Percentiles rank a stretch among this genome's conserved stretches.
These are phyloP conservation scores for Oxystoma pomonae DNA, from an alignment of 2,888 invertebrate genomes.

Conservation along the genomic window DNA sequence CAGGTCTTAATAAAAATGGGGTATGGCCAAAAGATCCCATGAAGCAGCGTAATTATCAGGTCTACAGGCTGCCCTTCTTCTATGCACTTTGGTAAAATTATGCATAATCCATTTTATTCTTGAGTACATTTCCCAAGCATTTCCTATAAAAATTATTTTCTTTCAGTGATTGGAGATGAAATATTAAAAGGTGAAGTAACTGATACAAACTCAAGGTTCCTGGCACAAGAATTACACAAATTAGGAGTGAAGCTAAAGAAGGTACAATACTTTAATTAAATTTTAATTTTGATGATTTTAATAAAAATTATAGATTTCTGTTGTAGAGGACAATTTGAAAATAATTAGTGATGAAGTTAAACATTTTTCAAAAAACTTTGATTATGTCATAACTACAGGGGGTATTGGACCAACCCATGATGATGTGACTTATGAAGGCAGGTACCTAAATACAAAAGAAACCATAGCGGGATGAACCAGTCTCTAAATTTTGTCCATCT, in stretches of 20 bases:
- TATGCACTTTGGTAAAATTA: no score
- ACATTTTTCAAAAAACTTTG: constrained; percentile 55
- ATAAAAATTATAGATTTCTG: constrained; percentile 51
- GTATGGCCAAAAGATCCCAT: no score
- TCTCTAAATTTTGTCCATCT: constrained; percentile 5
- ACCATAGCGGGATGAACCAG: no score
- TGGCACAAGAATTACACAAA: constrained; percentile 57
- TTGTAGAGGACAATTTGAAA: constrained; percentile 62
- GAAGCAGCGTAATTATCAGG: no score
- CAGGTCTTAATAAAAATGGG: no score
- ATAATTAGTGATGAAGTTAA: constrained; percentile 61
- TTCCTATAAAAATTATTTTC: no score
- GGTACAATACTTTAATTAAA: constrained; percentile 36
- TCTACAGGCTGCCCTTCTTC: no score
- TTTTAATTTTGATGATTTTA: not conserved
- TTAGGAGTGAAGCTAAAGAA: constrained; percentile 60
- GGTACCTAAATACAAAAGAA: no score
- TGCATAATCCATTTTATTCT: no score
- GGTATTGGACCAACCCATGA: constrained; percentile 78
- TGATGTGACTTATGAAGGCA: constrained; percentile 69
- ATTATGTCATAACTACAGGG: constrained; percentile 69
- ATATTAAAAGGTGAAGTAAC: constrained; percentile 66
- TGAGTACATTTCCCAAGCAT: no score
- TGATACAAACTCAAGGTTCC: constrained; percentile 65
- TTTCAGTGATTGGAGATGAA: constrained; percentile 71